Conservation (phyloP, 2,797 vertebrate genomes). For the Myiotriccus ornatus region DNA sequence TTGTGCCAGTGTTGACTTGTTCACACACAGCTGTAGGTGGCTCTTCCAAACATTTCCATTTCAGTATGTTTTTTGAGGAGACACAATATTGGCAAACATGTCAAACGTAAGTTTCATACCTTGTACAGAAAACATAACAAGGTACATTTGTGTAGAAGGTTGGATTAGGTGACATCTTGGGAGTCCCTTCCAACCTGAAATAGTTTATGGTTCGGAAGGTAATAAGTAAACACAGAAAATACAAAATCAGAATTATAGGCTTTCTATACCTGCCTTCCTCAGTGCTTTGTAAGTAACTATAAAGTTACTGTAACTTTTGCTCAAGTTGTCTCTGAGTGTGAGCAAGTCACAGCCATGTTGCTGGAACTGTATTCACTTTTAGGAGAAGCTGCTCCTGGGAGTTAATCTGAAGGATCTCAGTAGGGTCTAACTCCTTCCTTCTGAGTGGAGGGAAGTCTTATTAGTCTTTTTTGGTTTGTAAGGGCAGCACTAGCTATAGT, state of each 20-base stretch:
- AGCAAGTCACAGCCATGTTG: background rate
- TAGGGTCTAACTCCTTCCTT: background rate
- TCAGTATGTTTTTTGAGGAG: conserved; percentile 51
- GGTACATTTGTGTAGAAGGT: rapidly evolving
- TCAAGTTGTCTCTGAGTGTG: background rate
- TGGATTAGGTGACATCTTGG: background rate
- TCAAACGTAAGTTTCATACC: conserved; percentile 61
- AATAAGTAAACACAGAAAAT: background rate
- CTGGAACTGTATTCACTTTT: background rate
- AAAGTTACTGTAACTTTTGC: background rate
- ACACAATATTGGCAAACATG: conserved; percentile 59
- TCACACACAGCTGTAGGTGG: conserved; percentile 42
- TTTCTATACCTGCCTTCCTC: background rate
- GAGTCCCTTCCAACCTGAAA: background rate
- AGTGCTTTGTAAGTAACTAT: background rate
- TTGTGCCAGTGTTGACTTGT: conserved; percentile 72
- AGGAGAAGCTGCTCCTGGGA: background rate
- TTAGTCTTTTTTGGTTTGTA: background rate
- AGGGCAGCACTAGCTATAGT: background rate
- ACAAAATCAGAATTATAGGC: background rate
- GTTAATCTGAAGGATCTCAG: background rate
- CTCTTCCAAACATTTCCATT: conserved; percentile 53
- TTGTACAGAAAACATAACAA: background rate
- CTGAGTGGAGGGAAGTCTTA: background rate
- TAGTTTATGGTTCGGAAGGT: background rate